These are phyloP conservation scores for Poecile montanus DNA, from an alignment of 2,797 vertebrate species.

Conservation along the genomic window DNA sequence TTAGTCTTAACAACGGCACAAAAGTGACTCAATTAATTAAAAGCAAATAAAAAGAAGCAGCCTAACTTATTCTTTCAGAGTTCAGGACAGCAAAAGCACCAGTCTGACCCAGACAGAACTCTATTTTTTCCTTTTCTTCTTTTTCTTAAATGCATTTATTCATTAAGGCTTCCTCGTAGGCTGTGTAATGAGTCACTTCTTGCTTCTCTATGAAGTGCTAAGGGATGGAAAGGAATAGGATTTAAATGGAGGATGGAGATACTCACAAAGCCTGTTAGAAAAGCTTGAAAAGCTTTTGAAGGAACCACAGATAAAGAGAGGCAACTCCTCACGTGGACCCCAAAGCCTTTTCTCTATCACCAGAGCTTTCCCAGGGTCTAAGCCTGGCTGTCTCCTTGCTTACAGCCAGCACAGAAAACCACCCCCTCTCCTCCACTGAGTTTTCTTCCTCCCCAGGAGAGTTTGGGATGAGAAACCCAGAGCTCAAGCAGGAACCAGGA, in stretches of 20 bases:
- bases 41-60: constrained; percentile 32
- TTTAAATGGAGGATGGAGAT: constrained; percentile 9
- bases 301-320: neutral
- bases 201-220: constrained; percentile 8
- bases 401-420: neutral
- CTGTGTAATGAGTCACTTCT: constrained; percentile 60
- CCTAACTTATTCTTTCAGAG: constrained; percentile 3
- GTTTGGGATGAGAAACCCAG: neutral
- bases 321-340: neutral
- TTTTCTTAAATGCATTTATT: constrained; percentile 44
- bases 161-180: constrained; percentile 47
- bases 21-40: constrained; percentile 30
- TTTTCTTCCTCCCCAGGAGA: neutral
- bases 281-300: constrained; percentile 36
- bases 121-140: neutral
- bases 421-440: neutral
- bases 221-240: neutral
- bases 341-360: neutral
- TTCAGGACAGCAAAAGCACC: constrained; percentile 3
- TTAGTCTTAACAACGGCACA: neutral
- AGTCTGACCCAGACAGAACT: constrained; percentile 17
- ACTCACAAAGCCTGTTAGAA: neutral
- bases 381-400: neutral
- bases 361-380: neutral
- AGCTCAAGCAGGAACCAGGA: neutral